Evolutionary conservation across 2,797 vertebrate species (phyloP), one percentile per base, ranked within the genome.

Genomic region (Eremophila alpestris): DNA sequence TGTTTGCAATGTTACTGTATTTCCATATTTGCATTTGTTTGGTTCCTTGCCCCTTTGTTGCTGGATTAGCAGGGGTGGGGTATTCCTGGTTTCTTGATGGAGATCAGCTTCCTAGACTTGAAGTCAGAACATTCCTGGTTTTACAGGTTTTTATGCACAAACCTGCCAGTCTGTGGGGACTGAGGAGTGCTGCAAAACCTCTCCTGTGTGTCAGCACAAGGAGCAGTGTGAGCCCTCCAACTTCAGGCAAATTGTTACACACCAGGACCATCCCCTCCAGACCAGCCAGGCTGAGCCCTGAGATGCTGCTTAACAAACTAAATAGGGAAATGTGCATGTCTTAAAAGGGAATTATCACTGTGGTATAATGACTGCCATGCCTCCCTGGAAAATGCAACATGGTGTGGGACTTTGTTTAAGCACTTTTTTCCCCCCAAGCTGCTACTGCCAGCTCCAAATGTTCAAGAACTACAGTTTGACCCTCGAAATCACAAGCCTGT

Each of bases 381-480:
- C 87, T 87, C 67, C 74, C 34, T 40, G 58, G 59, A 93, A 95
- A 94, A 96, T 45, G 73, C 77, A 86, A 77, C 63, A 59, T 77
- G 38, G 86, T 82, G 87, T 17, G 27, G 51, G 46, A 60, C 76
- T 95, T 91, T 75, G 62, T 86, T 94, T 79, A 69, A 81, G 69
- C 48, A 59, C 49, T 54, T 68, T 70, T 79, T 89, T 60, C 27
- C 12, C 49, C 30, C 12, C 49, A 86, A 90, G 74, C 49, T 30
- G 16, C 70, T 89, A 74, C 36, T 90, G 81, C 78, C 70, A 56
- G 71, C 83, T 95, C 90, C 77, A 80, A 93, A 93, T 56, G 83
- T 95, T 96, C 83, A 80, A 84, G 87, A 90, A 84, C 64, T 84
- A 60, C 56, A 64, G 88, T 93, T 49, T 94, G 90, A 94, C 90